Evolutionary conservation across 2,888 invertebrate species (phyloP).

Genomic region (Lithosia quadra): DNA sequence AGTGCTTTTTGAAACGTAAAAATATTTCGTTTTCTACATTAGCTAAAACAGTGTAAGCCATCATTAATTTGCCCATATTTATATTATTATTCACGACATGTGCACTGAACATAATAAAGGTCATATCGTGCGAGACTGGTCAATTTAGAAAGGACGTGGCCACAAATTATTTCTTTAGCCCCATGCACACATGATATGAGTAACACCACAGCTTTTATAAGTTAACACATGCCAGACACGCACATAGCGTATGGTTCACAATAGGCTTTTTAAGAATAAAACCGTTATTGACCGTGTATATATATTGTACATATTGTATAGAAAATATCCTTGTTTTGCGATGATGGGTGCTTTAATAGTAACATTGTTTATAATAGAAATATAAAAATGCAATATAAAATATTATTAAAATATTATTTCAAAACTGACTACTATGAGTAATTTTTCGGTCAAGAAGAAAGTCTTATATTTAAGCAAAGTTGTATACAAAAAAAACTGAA

Average conservation of each 20-base stretch:
- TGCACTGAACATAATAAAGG: constrained; percentile 9
- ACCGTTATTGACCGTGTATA: background rate
- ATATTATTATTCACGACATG: background rate
- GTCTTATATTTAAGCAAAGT: too few relatives aligned
- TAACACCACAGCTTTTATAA: constrained; percentile 5
- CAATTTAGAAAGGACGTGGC: constrained; percentile 8
- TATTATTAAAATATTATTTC: background rate
- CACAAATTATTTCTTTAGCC: constrained; percentile 14
- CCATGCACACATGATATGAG: constrained; percentile 17
- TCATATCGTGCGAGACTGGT: constrained; percentile 13
- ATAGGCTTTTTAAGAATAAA: background rate
- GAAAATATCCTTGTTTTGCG: background rate
- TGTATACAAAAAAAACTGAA: too few relatives aligned
- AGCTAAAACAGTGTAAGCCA: too few relatives aligned
- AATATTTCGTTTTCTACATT: background rate
- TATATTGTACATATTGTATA: background rate
- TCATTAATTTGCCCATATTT: background rate
- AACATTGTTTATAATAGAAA: too few relatives aligned
- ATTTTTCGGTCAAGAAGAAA: too few relatives aligned
- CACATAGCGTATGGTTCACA: constrained; percentile 7
- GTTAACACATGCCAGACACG: constrained; percentile 13
- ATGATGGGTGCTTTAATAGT: background rate
- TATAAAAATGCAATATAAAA: too few relatives aligned
- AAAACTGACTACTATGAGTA: background rate
- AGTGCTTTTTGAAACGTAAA: too few relatives aligned